A percentile compares a stretch with the other conserved stretches of the same genome.
Conservation (phyloP, 2,797 vertebrate genomes). For the Rhynchotus rufescens region DNA sequence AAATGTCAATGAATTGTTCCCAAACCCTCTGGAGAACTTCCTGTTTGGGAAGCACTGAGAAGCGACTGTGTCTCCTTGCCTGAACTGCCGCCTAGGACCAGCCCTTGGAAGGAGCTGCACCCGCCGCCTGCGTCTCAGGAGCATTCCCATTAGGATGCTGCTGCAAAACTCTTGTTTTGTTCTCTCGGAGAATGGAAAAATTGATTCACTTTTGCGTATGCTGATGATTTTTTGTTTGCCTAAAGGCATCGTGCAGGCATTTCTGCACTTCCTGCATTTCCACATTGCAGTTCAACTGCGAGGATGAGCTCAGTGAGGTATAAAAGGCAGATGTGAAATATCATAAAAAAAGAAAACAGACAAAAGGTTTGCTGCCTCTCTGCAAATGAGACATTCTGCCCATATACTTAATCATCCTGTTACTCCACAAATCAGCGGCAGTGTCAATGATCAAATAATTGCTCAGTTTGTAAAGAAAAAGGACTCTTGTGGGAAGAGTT, state of each 20-base stretch:
- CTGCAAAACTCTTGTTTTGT: slow-evolving; percentile 26
- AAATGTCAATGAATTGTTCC: slow-evolving; percentile 46
- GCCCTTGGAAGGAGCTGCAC: neutral
- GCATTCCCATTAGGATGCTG: slow-evolving; percentile 7
- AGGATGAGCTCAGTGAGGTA: slow-evolving; percentile 7
- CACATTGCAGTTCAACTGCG: slow-evolving; percentile 33
- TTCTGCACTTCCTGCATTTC: neutral
- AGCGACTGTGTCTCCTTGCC: slow-evolving; percentile 7
- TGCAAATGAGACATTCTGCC: slow-evolving; percentile 52
- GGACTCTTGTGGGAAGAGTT: slow-evolving; percentile 19
- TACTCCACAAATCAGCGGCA: slow-evolving; percentile 51
- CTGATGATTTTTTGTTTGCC: slow-evolving; percentile 32
- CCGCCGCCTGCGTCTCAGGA: neutral
- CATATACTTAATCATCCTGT: slow-evolving; percentile 50
- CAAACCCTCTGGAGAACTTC: slow-evolving; percentile 31
- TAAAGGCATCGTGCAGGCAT: neutral
- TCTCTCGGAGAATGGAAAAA: slow-evolving; percentile 42
- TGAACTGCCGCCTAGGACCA: slow-evolving; percentile 57
- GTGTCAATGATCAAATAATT: slow-evolving; percentile 33
- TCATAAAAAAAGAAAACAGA: slow-evolving; percentile 5
- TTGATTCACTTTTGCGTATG: neutral
- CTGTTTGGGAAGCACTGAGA: neutral
- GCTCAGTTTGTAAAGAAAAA: slow-evolving; percentile 32
- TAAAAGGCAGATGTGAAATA: slow-evolving; percentile 12
- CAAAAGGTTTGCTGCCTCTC: slow-evolving; percentile 28